phyloP scores from a whole-genome alignment of 2,113 vertebrate genomes.

The Acanthochromis polyacanthus region DNA sequence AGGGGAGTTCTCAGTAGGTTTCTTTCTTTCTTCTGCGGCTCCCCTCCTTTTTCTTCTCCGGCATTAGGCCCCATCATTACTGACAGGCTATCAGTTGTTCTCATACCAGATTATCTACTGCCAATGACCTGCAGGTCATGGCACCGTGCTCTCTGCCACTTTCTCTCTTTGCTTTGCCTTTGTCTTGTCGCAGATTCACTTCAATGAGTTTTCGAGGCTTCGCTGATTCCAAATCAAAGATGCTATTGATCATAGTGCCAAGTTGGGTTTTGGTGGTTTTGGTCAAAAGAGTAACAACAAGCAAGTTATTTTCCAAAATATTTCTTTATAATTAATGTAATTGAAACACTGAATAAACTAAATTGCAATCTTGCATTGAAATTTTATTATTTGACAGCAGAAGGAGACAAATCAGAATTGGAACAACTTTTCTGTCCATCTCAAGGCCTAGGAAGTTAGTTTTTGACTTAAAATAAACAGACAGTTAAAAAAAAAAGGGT shows the following conservation, averaged over 20 bases:
- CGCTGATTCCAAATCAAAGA: slow-evolving; percentile 71
- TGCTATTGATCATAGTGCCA: slow-evolving; percentile 29
- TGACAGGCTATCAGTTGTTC: slow-evolving; percentile 77
- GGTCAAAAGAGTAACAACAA: slow-evolving; percentile 9
- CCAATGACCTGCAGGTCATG: slow-evolving; percentile 71
- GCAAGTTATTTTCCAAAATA: not conserved
- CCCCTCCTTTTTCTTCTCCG: slow-evolving; percentile 59
- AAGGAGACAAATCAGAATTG: too few relatives aligned
- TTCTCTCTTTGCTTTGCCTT: slow-evolving; percentile 68
- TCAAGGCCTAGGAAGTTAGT: too few relatives aligned
- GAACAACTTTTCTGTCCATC: too few relatives aligned
- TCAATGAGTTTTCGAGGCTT: slow-evolving; percentile 57
- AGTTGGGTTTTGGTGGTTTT: slow-evolving; percentile 11
- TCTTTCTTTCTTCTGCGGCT: slow-evolving; percentile 63
- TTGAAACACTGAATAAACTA: not conserved
- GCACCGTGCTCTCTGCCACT: slow-evolving; percentile 70
- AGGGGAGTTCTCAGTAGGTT: slow-evolving; percentile 73
- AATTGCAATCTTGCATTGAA: too few relatives aligned
- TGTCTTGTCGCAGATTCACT: slow-evolving; percentile 58
- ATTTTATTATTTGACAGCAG: too few relatives aligned
- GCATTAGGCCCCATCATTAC: slow-evolving; percentile 75
- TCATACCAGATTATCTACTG: slow-evolving; percentile 80
- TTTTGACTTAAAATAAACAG: too few relatives aligned
- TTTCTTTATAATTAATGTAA: not conserved
- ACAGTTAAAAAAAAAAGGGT: too few relatives aligned